Evolutionary conservation across 2,113 vertebrate species (phyloP), one percentile per base, ranked within the genome.

Genomic region (Tupaia tana): DNA sequence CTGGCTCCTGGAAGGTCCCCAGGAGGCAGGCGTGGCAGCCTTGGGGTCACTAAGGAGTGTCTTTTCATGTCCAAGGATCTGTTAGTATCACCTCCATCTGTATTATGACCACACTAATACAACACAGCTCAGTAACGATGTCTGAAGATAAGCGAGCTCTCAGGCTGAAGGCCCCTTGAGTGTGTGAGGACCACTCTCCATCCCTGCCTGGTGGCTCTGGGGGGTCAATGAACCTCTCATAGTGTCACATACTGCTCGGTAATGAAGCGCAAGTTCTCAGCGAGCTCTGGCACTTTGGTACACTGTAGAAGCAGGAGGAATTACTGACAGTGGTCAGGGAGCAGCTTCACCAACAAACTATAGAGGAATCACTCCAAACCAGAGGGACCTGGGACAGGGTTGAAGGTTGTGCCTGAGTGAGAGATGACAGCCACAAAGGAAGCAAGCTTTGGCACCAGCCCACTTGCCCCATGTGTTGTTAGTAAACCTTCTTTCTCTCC

Each of bases 1-100:
- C 0, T n/a, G 7, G 9, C 4, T 61, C 43, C 29, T 0, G 1
- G 10, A 5, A 61, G 58, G 25, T 34, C 58, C 34, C 4, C 16
- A n/a, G 9, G 69, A 82, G 6, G 15, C 31, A 6, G 31, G 4
- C 1, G 27, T 24, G 58, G 82, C 0, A 0, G 54, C 74, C 8
- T 8, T 10, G 22, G 43, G 18, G 77, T 34, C 31, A 8, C 18
- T 4, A 4, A n/a, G 20, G 13, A 1, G 6, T 16, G 54, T 14
- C n/a, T 83, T 69, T 80, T 89, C 19, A 1, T 3, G 14, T 6
- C 2, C 0, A 0, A n/a, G 25, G 69, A 34, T 73, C 66, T 80
- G n/a, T 88, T 54, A 2, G n/a, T 13, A 34, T 43, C 18, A n/a
- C 86, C 25, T 70, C 61, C 5, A 1, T 63, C 75, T 61, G 3